A percentile compares a stretch with the other conserved stretches of the same genome.
These are phyloP conservation scores for Neofelis nebulosa DNA, from an alignment of 2,113 vertebrate genomes.

Conservation along the genomic window DNA sequence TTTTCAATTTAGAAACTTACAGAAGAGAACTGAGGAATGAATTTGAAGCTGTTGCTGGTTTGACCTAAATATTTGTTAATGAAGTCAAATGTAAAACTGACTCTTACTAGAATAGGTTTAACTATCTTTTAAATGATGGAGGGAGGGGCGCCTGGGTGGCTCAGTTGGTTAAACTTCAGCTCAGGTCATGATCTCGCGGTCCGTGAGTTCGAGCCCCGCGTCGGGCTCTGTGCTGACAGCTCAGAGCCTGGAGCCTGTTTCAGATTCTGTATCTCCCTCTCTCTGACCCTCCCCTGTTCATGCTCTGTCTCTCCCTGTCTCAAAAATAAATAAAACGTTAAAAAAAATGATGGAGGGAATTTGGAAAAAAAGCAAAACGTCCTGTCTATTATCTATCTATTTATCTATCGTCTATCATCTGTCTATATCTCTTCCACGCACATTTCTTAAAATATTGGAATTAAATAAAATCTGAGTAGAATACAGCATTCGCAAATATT, in stretches of 20 bases:
- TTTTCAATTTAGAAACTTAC: neutral
- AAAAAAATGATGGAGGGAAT: neutral
- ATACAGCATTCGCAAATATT: neutral
- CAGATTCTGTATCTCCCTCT: too few relatives aligned
- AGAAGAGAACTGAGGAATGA: neutral
- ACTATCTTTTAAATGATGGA: neutral
- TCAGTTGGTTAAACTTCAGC: too few relatives aligned
- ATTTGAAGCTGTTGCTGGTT: neutral
- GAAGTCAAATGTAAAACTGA: neutral
- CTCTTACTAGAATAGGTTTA: neutral
- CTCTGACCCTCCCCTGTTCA: too few relatives aligned
- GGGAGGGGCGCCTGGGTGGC: neutral
- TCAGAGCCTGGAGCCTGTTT: too few relatives aligned
- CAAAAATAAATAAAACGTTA: too few relatives aligned
- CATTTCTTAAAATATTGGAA: neutral
- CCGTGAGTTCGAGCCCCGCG: too few relatives aligned
- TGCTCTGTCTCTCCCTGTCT: too few relatives aligned
- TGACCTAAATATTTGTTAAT: neutral
- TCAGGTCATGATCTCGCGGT: too few relatives aligned
- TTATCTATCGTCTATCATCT: neutral
- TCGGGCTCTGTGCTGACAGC: too few relatives aligned
- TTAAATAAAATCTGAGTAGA: conserved; percentile 2
- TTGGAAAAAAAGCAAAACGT: too few relatives aligned
- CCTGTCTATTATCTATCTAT: neutral
- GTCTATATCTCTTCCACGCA: neutral